These are phyloP conservation scores for Dinoponera quadriceps DNA, from an alignment of 1,140 invertebrate species.

Conservation along the genomic window DNA sequence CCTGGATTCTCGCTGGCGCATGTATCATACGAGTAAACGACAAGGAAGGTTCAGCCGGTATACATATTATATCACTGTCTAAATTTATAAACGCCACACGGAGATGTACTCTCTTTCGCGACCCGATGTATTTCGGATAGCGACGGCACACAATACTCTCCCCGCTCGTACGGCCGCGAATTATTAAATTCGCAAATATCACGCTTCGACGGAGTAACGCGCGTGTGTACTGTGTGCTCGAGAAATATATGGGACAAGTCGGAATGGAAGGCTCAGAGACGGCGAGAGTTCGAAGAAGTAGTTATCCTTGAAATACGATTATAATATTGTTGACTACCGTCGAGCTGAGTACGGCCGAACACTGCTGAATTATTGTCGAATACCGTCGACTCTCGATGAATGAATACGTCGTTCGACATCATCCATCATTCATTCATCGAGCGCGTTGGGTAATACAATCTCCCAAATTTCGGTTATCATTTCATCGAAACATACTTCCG, in stretches of 20 bases:
- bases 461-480: not conserved
- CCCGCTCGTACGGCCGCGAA: not conserved
- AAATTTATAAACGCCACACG: slow-evolving; percentile 38
- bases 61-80: slow-evolving; percentile 39
- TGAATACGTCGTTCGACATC: not conserved
- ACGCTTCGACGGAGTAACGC: not conserved
- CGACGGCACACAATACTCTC: not conserved
- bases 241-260: not conserved
- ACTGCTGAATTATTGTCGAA: not conserved
- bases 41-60: not conserved
- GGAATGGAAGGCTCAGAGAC: not conserved
- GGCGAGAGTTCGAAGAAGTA: not conserved
- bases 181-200: not conserved
- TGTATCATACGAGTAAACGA: slow-evolving; percentile 25
- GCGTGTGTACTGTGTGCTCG: not conserved
- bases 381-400: not conserved
- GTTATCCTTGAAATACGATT: not conserved
- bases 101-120: not conserved
- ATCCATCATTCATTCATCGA: not conserved
- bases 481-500: not conserved
- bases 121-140: not conserved
- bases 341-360: not conserved
- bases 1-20: not conserved
- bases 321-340: not conserved
- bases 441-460: not conserved